phyloP scores from a whole-genome alignment of 1,140 invertebrate genomes.

The Trachymyrmex cornetzi region DNA sequence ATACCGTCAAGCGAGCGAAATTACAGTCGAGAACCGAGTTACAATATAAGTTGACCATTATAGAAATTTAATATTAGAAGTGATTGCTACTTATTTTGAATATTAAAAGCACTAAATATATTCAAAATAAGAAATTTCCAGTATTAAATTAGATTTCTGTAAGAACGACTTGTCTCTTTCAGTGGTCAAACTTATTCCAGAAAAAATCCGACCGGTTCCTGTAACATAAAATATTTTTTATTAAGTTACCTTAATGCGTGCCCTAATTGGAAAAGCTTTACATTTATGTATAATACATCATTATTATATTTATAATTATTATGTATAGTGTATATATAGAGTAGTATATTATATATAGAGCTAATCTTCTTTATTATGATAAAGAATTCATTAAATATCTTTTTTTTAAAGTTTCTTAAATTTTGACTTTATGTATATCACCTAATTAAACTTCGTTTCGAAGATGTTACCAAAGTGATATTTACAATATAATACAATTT shows the following conservation, averaged over 20 bases:
- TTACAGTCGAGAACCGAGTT: not conserved
- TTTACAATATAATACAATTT: not conserved
- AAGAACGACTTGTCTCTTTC: not conserved
- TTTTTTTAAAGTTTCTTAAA: slow-evolving; percentile 1
- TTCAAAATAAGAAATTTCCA: too few species aligned
- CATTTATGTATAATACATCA: not conserved
- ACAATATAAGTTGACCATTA: not conserved
- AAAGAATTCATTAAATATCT: not conserved
- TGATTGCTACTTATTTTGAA: too few species aligned
- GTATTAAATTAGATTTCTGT: too few species aligned
- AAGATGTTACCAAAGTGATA: not conserved
- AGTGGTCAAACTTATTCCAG: not conserved
- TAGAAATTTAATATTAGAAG: too few species aligned
- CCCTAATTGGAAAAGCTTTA: not conserved
- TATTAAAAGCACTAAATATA: too few species aligned
- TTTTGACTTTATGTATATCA: not conserved
- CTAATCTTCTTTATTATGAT: not conserved
- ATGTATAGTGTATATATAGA: not conserved
- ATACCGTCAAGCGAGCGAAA: not conserved
- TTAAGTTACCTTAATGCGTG: not conserved
- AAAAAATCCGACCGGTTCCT: not conserved
- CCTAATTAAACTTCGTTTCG: not conserved
- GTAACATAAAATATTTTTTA: slow-evolving; percentile 6
- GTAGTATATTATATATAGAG: not conserved
- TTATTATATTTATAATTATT: not conserved